Conservation (phyloP, 2,113 vertebrate species). For the Crotophaga sulcirostris region DNA sequence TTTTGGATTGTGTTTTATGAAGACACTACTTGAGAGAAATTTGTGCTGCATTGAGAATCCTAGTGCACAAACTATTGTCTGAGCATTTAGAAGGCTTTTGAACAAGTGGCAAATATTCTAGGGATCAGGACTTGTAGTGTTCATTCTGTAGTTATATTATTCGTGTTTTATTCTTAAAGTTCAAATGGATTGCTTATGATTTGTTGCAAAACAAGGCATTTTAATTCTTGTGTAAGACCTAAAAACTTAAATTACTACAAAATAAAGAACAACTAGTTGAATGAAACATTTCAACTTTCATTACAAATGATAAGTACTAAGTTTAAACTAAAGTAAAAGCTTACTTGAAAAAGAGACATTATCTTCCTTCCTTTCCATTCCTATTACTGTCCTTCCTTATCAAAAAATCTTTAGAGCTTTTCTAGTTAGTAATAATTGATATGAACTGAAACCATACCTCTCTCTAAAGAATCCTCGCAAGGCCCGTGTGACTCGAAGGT, state of each 20-base stretch:
- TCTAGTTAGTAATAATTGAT: neutral
- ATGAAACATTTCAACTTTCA: neutral
- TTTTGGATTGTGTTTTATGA: neutral
- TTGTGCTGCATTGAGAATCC: neutral
- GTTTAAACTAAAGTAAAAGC: neutral
- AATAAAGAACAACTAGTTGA: neutral
- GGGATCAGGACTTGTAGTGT: neutral
- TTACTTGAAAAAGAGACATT: neutral
- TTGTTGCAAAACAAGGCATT: neutral
- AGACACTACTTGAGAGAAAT: neutral
- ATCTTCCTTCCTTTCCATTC: neutral
- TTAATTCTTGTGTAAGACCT: neutral
- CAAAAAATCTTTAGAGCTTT: neutral
- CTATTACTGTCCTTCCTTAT: neutral
- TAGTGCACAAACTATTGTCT: neutral
- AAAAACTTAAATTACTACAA: neutral
- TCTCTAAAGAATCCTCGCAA: conserved; percentile 89
- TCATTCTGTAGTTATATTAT: neutral
- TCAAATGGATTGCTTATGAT: neutral
- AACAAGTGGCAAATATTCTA: neutral
- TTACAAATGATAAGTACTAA: neutral
- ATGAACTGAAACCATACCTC: neutral
- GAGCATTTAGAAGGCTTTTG: too few relatives aligned
- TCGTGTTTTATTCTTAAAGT: neutral
- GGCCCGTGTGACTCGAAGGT: conserved; percentile 91